Evolutionary conservation across 2,888 invertebrate species (phyloP).

Genomic region (Nemapogon koenigi): DNA sequence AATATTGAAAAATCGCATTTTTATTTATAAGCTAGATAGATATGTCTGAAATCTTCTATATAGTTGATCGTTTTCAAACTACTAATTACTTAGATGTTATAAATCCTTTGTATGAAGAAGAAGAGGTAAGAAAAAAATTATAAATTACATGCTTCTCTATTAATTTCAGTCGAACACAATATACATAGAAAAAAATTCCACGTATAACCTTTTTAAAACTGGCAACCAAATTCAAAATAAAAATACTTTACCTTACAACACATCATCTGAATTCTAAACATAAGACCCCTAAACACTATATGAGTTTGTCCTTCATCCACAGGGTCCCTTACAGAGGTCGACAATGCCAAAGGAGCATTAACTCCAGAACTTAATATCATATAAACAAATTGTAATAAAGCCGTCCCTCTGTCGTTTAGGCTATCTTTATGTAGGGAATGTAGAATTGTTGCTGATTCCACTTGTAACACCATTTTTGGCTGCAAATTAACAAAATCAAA

Average conservation of each 20-base stretch:
- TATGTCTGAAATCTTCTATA: too few species aligned
- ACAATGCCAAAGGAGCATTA: slow-evolving; percentile 34
- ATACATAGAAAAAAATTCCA: too few species aligned
- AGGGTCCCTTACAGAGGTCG: slow-evolving; percentile 22
- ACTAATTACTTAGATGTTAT: too few species aligned
- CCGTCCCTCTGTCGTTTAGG: slow-evolving; percentile 32
- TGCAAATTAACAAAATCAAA: slow-evolving; percentile 17
- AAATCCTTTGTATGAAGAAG: too few species aligned
- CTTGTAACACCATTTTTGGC: slow-evolving; percentile 39
- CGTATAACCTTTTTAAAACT: too few species aligned
- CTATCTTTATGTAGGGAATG: slow-evolving; percentile 36
- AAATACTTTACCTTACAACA: slow-evolving; percentile 37
- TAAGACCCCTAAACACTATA: slow-evolving; percentile 38
- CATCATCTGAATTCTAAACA: slow-evolving; percentile 50
- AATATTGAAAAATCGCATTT: too few species aligned
- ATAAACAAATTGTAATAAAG: slow-evolving; percentile 38
- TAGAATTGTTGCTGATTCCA: slow-evolving; percentile 37
- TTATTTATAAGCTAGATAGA: too few species aligned
- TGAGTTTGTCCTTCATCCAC: slow-evolving; percentile 26
- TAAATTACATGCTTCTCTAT: too few species aligned
- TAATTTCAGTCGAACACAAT: too few species aligned
- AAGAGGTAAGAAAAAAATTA: too few species aligned
- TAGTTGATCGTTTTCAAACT: too few species aligned
- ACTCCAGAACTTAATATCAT: slow-evolving; percentile 34
- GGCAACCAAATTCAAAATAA: too few species aligned